Evolutionary conservation across 2,888 invertebrate genomes (phyloP), one percentile per base, ranked within the genome.

Genomic region (Apodemia duryi): DNA sequence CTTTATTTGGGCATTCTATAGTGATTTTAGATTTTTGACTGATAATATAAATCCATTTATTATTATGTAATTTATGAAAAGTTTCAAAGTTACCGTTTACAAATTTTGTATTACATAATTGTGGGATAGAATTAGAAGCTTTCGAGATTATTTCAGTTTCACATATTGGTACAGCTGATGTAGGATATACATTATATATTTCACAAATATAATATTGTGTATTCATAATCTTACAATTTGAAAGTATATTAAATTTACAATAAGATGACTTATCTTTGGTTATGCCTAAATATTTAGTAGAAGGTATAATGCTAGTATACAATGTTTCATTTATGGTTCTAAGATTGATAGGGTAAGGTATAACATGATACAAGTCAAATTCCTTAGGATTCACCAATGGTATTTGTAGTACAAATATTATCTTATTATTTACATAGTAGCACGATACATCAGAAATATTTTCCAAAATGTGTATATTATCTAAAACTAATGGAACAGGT

Each of bases 331-430:
- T 46, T 46, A 5, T 1, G 10, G 11, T 7, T 13, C 3, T 46
- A 13, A 46, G 46, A 46, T 46, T 46, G 6, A 46, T 46, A 13
- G 9, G 46, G 13, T 46, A 46, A 1, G 46, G 46, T 46, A 46
- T 46, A 46, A 46, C 13, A 13, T 46, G 46, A 7, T 46, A 46
- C 6, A 46, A 46, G 6, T 46, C 46, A 46, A 46, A 46, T 46
- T 46, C 46, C 9, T 46, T 46, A 46, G 46, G 9, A 46, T 46
- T 46, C 4, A 46, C 46, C 1, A 35, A 35, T 13, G 35, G 60
- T 60, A 60, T 60, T 60, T 60, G 60, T 60, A 60, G 13, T 32
- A 60, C 60, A 60, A 60, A 60, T 60, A 60, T 29, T 6, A 60
- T 60, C 35, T 21, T 21, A 21, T 21, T 21, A 35, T 35, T 35